Evolutionary conservation across 2,113 vertebrate species (phyloP).

Genomic region (Pyxicephalus adspersus): DNA sequence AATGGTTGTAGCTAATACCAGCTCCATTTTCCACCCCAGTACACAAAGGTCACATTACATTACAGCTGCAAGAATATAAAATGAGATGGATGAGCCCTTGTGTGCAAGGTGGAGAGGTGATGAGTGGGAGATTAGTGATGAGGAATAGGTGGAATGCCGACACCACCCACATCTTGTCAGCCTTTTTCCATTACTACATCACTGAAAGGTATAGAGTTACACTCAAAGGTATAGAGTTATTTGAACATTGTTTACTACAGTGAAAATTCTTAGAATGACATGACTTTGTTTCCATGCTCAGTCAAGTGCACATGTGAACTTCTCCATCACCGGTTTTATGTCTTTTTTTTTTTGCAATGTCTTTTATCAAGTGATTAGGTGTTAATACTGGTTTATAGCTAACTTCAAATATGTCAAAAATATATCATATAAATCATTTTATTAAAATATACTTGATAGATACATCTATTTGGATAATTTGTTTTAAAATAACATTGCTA

Average conservation of each 20-base stretch:
- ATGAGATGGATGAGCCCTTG: background rate
- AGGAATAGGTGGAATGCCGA: constrained; percentile 10
- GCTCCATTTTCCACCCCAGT: background rate
- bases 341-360: background rate
- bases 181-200: constrained; percentile 19
- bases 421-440: too few relatives aligned
- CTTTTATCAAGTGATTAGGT: too few relatives aligned
- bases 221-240: constrained; percentile 5
- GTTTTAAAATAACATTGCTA: too few relatives aligned
- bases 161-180: constrained; percentile 15
- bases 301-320: background rate
- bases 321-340: too few relatives aligned
- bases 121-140: constrained; percentile 26
- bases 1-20: background rate
- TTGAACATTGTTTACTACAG: constrained; percentile 21
- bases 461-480: too few relatives aligned
- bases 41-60: constrained; percentile 27
- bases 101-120: constrained; percentile 22
- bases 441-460: too few relatives aligned
- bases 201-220: constrained; percentile 21
- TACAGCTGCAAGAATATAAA: constrained; percentile 6
- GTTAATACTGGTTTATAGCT: too few relatives aligned
- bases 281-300: constrained; percentile 12
- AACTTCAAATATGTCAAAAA: too few relatives aligned
- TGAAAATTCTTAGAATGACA: constrained; percentile 13